Conservation (phyloP, 2,113 vertebrate species). For the Lonchura striata region DNA sequence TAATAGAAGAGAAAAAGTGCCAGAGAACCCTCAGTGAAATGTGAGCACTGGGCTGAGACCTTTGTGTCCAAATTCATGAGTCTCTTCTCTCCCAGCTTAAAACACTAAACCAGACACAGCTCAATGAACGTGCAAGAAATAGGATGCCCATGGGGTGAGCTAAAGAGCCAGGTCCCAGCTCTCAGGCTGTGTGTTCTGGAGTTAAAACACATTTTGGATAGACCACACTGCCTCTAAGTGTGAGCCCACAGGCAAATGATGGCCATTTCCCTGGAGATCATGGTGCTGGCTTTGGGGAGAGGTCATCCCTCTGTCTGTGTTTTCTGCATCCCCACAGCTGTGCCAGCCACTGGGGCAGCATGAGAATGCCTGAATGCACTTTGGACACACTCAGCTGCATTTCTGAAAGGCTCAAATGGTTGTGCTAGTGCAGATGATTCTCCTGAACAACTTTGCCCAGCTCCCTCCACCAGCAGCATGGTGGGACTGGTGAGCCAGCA, state of each 20-base stretch:
- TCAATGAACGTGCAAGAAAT: neutral
- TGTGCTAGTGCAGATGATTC: neutral
- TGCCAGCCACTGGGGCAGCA: fast-evolving
- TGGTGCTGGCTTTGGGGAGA: fast-evolving
- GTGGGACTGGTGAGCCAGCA: neutral
- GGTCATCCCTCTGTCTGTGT: fast-evolving
- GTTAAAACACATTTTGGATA: neutral
- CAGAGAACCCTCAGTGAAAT: neutral
- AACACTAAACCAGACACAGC: neutral
- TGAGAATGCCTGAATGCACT: neutral
- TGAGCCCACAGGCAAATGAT: neutral
- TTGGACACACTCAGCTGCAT: too few relatives aligned
- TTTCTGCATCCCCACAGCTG: neutral
- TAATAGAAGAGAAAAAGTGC: neutral
- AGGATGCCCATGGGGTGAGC: neutral
- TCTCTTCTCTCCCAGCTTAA: neutral
- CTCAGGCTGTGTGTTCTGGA: neutral
- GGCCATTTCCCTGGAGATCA: fast-evolving
- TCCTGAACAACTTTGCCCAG: neutral
- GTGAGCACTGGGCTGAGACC: neutral
- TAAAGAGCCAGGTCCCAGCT: neutral
- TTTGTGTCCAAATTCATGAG: neutral
- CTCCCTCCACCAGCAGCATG: fast-evolving
- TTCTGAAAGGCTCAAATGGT: neutral
- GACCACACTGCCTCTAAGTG: neutral